Conservation (phyloP, 2,888 invertebrate species). For the Chymomyza amoena region DNA sequence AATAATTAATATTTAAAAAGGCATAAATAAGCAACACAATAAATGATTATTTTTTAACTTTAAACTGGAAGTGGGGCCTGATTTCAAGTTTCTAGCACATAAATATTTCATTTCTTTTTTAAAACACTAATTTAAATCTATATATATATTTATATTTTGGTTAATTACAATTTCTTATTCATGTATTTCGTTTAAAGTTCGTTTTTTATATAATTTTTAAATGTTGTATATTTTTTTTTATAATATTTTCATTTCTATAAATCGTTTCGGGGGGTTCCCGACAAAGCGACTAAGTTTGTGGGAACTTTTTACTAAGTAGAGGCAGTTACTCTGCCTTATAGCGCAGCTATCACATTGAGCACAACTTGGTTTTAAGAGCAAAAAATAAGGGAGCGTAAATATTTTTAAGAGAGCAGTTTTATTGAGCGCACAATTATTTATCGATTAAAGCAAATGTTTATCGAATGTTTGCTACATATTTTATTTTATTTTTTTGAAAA, state of each 20-base stretch:
- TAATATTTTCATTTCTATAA: constrained; percentile 5
- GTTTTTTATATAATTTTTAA: constrained; percentile 1
- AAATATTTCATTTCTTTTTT: background rate
- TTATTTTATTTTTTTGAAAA: constrained; percentile 42
- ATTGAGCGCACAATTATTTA: no score
- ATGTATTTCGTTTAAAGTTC: background rate
- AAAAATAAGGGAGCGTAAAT: background rate
- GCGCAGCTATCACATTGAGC: constrained; percentile 55
- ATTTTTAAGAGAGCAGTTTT: background rate
- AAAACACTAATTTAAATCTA: background rate
- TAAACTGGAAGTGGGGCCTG: background rate
- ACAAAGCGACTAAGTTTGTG: constrained; percentile 6
- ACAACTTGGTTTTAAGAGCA: constrained; percentile 3
- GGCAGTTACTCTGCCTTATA: background rate
- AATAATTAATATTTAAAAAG: constrained; percentile 37
- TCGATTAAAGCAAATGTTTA: background rate
- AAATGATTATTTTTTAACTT: background rate
- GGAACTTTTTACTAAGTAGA: background rate
- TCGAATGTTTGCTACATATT: background rate
- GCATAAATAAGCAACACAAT: constrained; percentile 38
- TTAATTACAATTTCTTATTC: background rate
- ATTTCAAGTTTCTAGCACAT: background rate
- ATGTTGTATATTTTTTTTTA: constrained; percentile 12
- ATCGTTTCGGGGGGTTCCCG: background rate
- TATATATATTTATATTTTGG: background rate